Base-by-base conservation (phyloP, 2,888 invertebrate species). In the Nephrotoma appendiculata region DNA sequence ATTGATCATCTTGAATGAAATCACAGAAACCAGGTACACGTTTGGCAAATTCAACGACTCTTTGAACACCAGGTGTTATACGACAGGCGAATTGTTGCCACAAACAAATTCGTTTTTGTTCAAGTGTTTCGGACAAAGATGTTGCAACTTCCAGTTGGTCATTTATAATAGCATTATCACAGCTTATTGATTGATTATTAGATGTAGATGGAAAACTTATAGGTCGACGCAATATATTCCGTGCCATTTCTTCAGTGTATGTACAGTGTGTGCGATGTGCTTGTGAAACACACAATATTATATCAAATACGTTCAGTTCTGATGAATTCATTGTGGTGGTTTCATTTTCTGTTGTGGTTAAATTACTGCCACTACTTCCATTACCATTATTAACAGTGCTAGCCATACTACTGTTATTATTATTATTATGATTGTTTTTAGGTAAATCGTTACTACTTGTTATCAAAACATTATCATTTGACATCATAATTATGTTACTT, bases 1-100 rank as follows among this genome's bases (percentile, higher is more conserved):
- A 94, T 92, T 99, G 99, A 92, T 99, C 99, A 91, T 98, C 98
- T 92, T 99, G 98, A 87, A 96, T 95, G 89, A 99, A 94, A 89
- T 95, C 95, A 90, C 95, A 94, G 93, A 99, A 99, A 88, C 98
- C 97, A 88, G 99, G 98, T 89, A 98, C 95, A 89, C 96, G 94
- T 92, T 99, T 99, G 87, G 98, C 98, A 91, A 98, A 99, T 91
- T 99, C 98, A 44, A 99, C 99, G 89, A 98, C 96, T 91, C 96
- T 95, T 90, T 98, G 97, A 87, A 99, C 97, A 89, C 96, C 95
- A 6, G 98, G 98, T 11, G 98, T 97, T 90, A 98, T 95, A 88
- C 96, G 95, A 86, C 94, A 92, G 12, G 98, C 97, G 90, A 98
- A 95, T 89, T 96, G 95, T 91, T 97, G 96, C 97, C 98, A 98